Conservation (phyloP, 2,797 vertebrate genomes). For the Crocodylus rhombifer region DNA sequence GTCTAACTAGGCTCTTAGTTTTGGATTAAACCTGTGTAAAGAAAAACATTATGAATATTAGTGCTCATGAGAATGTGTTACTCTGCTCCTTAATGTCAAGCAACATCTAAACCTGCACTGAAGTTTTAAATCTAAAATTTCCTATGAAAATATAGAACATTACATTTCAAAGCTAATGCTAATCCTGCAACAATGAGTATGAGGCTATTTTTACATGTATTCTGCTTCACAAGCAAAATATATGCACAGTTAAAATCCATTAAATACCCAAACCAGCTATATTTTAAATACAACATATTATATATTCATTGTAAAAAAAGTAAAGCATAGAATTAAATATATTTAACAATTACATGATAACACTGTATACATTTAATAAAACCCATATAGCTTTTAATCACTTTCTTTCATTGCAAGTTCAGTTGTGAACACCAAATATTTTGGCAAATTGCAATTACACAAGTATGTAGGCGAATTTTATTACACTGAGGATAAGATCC, state of each 20-base stretch:
- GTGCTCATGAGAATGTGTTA: neutral
- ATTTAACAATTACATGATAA: neutral
- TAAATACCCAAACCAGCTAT: too few relatives aligned
- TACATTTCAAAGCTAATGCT: neutral
- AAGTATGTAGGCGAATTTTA: neutral
- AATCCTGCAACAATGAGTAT: too few relatives aligned
- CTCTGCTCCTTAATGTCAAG: neutral
- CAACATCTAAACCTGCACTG: neutral
- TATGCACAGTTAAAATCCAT: neutral
- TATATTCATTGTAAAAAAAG: neutral
- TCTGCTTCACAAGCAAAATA: neutral
- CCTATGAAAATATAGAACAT: neutral
- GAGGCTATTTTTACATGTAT: too few relatives aligned
- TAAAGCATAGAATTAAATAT: neutral
- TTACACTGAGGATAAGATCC: too few relatives aligned
- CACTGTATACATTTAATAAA: neutral
- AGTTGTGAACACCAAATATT: rapidly evolving
- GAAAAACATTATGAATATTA: neutral
- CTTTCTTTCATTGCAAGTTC: neutral
- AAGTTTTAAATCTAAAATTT: neutral
- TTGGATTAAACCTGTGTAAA: neutral
- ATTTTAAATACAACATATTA: neutral
- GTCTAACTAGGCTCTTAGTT: neutral
- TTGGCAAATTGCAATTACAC: neutral
- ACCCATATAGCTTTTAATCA: neutral